These are phyloP conservation scores for Muscicapa striata DNA, from an alignment of 2,797 vertebrate species.

Conservation along the genomic window DNA sequence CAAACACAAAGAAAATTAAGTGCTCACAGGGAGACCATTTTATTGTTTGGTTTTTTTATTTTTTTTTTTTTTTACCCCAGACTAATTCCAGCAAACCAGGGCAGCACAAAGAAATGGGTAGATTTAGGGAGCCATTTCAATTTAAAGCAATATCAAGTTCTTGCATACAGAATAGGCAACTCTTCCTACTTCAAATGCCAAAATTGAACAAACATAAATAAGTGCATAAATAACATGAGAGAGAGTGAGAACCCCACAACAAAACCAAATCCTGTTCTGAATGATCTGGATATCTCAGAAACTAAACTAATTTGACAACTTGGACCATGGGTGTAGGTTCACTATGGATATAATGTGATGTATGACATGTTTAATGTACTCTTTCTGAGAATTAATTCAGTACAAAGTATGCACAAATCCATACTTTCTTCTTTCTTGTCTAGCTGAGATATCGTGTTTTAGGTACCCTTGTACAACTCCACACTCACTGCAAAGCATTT, in stretches of 20 bases:
- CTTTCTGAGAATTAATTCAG: neutral
- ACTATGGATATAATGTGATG: neutral
- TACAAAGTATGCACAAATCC: neutral
- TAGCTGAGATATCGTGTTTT: neutral
- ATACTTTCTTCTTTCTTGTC: neutral
- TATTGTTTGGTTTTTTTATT: neutral
- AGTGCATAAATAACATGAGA: neutral
- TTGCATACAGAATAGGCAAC: neutral
- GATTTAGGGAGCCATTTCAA: neutral
- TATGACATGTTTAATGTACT: neutral
- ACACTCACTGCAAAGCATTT: neutral
- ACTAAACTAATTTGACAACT: neutral
- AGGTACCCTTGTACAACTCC: neutral
- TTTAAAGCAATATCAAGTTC: neutral
- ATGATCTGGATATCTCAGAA: neutral
- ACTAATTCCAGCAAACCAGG: neutral
- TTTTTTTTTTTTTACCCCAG: neutral
- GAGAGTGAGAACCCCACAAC: neutral
- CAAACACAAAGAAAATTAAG: neutral
- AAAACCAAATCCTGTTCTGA: neutral
- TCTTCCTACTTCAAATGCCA: neutral
- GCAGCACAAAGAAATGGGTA: neutral
- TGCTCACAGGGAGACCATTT: neutral
- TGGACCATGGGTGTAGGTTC: rapidly evolving
- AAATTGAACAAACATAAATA: neutral